A percentile compares a stretch with the other conserved stretches of the same genome.
Conservation (phyloP, 2,888 invertebrate species). For the Ochropacha duplaris region DNA sequence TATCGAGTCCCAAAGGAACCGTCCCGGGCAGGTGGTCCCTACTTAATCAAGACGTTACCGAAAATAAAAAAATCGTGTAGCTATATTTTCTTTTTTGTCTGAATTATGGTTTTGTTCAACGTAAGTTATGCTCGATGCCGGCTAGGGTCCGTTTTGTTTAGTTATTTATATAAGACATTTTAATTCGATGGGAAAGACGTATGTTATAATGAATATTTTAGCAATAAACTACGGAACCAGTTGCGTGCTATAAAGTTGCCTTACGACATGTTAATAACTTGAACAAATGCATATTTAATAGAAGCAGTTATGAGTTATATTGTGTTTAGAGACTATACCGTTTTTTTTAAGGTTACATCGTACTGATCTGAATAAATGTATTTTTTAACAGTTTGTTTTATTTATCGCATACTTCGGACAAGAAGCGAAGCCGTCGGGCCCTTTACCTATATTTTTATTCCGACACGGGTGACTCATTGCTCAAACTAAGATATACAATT, state of each 20-base stretch:
- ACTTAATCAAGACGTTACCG: constrained; percentile 83
- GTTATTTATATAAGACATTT: constrained; percentile 73
- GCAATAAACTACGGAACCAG: constrained; percentile 69
- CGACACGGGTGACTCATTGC: too few species aligned
- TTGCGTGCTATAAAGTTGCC: constrained; percentile 61
- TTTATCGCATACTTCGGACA: constrained; percentile 17
- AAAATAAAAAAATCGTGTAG: constrained; percentile 69
- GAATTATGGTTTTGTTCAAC: constrained; percentile 71
- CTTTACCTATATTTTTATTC: too few species aligned
- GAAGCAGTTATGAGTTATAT: constrained; percentile 15
- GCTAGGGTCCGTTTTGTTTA: constrained; percentile 63
- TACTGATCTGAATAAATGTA: background rate
- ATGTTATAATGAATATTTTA: constrained; percentile 79
- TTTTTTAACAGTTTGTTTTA: background rate
- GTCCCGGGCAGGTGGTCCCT: constrained; percentile 77
- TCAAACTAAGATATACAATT: too few species aligned
- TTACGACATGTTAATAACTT: constrained; percentile 67
- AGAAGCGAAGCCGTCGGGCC: background rate
- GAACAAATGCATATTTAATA: constrained; percentile 62
- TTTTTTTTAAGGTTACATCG: background rate
- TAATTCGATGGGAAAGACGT: constrained; percentile 76
- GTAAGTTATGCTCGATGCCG: constrained; percentile 62
- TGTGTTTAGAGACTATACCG: background rate
- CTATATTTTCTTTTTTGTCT: constrained; percentile 73
- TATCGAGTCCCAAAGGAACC: constrained; percentile 56